phyloP scores from a whole-genome alignment of 2,113 vertebrate genomes.

The Periophthalmus modestus region DNA sequence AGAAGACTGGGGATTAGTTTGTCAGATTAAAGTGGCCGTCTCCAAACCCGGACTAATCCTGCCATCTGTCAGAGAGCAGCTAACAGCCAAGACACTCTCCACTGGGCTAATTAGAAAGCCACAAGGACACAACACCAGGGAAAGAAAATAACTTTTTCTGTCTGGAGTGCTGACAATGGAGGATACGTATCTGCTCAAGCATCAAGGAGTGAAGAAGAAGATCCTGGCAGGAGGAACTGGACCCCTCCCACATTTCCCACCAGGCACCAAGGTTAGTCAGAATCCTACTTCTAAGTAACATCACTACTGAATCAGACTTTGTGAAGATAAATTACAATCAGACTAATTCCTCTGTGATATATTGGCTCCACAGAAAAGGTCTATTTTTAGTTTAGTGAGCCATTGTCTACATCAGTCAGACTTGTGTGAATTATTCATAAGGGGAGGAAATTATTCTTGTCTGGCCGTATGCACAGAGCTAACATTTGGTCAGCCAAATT shows the following conservation, averaged over 20 bases:
- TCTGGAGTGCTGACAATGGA: constrained; percentile 72
- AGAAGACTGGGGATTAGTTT: constrained; percentile 70
- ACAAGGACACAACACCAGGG: constrained; percentile 25
- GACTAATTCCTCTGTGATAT: constrained; percentile 13
- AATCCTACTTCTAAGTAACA: background rate
- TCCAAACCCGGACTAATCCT: constrained; percentile 74
- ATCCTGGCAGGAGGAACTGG: constrained; percentile 84
- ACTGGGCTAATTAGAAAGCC: constrained; percentile 54
- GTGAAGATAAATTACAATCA: background rate
- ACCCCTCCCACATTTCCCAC: constrained; percentile 78
- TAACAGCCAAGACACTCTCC: constrained; percentile 49
- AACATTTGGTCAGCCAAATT: constrained; percentile 71
- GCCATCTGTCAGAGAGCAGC: constrained; percentile 82
- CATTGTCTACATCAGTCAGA: constrained; percentile 49
- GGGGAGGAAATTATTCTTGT: constrained; percentile 43
- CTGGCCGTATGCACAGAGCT: constrained; percentile 52
- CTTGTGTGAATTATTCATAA: constrained; percentile 59
- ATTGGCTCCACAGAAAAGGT: constrained; percentile 16
- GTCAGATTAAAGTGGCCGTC: constrained; percentile 75
- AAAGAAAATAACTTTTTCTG: constrained; percentile 15
- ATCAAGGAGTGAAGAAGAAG: constrained; percentile 85
- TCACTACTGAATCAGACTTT: background rate
- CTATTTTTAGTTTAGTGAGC: constrained; percentile 41
- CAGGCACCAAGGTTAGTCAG: constrained; percentile 83
- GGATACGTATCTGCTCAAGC: constrained; percentile 79